Evolutionary conservation across 2,113 vertebrate species (phyloP), one percentile per base, ranked within the genome.

Genomic region (Nicator chloris): DNA sequence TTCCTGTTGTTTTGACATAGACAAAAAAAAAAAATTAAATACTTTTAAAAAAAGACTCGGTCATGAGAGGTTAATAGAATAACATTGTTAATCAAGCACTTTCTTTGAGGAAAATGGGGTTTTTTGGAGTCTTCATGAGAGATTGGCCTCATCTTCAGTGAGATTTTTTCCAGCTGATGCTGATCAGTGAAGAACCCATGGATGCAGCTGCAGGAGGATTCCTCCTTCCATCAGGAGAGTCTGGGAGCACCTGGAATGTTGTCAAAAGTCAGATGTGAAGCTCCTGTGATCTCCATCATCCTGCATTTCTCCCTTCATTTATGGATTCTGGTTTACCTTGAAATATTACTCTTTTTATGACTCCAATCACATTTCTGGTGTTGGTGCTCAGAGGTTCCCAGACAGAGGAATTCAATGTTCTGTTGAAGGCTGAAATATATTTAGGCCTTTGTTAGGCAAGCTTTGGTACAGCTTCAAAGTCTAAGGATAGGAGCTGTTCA

Each of bases 391-490:
- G 50, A 71, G 63, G 53, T 78, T 84, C 57, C 56, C 88, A 90
- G 84, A 16, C 27, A 91, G n/a, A 73, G 28, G 50, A 85, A 84
- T 49, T 6, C 17, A 28, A 9, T 35, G n/a, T 79, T 69, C 60
- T 86, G 63, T 15, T 63, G 53, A 53, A 54, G 35, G 19, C 13
- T 72, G 59, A 39, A 66, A 88, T 77, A 8, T 15, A 39, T 90
- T 86, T 84, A 69, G 13, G 15, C 8, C 33, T 92, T 91, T 84
- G n/a, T 81, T 86, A 28, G n/a, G 53, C 30, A 44, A 70, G 18
- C 21, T 88, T 76, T 87, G 51, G 42, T 84, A 16, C 45, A 86
- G 44, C 50, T 95, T 92, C 79, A 82, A 60, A 90, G 59, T 16
- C 18, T 78, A 9, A 89, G 28, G 40, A 9, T 9, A 39, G 60